A percentile compares a stretch with the other conserved stretches of the same genome.
These are phyloP conservation scores for Drosophila nr. fundita DNA, from an alignment of 2,888 invertebrate species.

Conservation along the genomic window DNA sequence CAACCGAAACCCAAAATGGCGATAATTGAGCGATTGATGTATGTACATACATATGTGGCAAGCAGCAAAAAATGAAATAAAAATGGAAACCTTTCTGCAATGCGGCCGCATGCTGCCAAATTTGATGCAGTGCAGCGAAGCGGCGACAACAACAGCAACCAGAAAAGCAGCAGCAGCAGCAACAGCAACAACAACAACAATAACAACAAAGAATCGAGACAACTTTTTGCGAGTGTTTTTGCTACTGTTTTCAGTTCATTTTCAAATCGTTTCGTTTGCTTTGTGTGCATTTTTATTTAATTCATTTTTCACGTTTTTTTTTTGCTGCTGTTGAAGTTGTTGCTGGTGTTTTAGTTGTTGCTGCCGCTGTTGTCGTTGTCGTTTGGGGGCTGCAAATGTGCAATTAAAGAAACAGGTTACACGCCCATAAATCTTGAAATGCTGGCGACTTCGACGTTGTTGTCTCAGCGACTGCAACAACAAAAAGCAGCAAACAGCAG, in stretches of 20 bases:
- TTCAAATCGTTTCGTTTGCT: slow-evolving; percentile 71
- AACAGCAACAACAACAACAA: slow-evolving; percentile 25
- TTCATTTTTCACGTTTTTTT: slow-evolving; percentile 78
- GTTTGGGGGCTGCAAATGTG: slow-evolving; percentile 83
- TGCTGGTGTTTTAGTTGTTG: slow-evolving; percentile 52
- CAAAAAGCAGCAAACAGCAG: slow-evolving; percentile 5
- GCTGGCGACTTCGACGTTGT: slow-evolving; percentile 63
- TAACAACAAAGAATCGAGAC: slow-evolving; percentile 40
- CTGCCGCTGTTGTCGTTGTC: slow-evolving; percentile 55
- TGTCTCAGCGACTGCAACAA: slow-evolving; percentile 47
- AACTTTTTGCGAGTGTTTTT: slow-evolving; percentile 57
- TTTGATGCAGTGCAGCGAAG: slow-evolving; percentile 69
- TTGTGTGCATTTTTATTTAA: slow-evolving; percentile 77
- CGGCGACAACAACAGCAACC: slow-evolving; percentile 42
- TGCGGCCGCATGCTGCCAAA: slow-evolving; percentile 42
- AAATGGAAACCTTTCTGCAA: slow-evolving; percentile 57
- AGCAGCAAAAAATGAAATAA: slow-evolving; percentile 15
- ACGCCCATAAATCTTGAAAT: slow-evolving; percentile 82
- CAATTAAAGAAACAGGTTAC: slow-evolving; percentile 85
- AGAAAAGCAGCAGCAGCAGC: slow-evolving; percentile 23
- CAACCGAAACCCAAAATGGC: slow-evolving; percentile 50
- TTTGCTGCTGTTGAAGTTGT: slow-evolving; percentile 43
- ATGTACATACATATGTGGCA: slow-evolving; percentile 26
- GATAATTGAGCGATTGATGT: slow-evolving; percentile 41
- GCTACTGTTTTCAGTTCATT: slow-evolving; percentile 76